Base-by-base conservation (phyloP, 2,888 invertebrate genomes). In the Ophonus ardosiacus region DNA sequence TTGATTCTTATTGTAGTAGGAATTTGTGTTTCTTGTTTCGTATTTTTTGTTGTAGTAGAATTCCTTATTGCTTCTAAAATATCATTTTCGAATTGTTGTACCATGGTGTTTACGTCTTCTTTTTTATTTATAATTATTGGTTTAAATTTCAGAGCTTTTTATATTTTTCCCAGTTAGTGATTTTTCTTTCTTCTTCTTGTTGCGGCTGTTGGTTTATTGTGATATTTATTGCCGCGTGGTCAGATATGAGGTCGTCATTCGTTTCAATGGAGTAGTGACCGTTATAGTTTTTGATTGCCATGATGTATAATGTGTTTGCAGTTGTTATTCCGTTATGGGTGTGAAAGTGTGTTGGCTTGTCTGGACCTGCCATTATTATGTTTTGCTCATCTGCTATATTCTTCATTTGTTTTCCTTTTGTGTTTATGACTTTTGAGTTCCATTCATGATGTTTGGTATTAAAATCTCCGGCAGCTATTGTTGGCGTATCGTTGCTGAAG, bases 401-500 rank as follows among this genome's bases (percentile, higher is more conserved):
- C 5, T 21, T 15, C 21, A 65, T 8, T 65, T 65, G 18, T 65
- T 18, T 65, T 6, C 65, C 65, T 21, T 65, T 65, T 17, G 7
- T 10, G 21, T 65, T 65, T 65, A 21, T 65, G 3, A 10, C 10
- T 65, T 13, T 65, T 18, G 65, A 65, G 10, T 65, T 65, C 65
- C 65, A 65, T 4, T 17, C 18, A 10, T n/a, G 10, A 18, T 65
- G 65, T 65, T 65, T 65, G 21, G 65, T 18, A 18, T 65, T 65
- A 10, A 18, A 65, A 18, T 65, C 65, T 21, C 65, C 65, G 17
- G 21, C 21, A 18, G 65, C 65, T 65, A 65, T 13, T 15, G 65
- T 65, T 65, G 65, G 65, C 13, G 21, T 65, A 10, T 65, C 21
- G 21, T 10, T 18, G 65, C 65, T 65, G 18, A 65, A 65, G 17